Base-by-base conservation (phyloP, 2,113 vertebrate species). In the Mirza zaza region DNA sequence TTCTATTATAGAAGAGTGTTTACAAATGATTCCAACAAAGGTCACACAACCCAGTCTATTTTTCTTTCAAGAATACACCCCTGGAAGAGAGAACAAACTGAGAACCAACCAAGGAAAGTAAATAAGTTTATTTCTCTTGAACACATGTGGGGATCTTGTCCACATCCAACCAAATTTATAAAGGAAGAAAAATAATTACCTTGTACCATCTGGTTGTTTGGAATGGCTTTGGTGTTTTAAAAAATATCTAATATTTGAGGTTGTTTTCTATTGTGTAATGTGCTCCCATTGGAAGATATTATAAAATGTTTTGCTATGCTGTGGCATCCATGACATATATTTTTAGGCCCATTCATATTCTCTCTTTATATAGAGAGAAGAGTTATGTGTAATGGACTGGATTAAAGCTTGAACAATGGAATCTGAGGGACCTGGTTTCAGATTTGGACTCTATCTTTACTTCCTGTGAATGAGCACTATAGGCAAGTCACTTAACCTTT, bases 21-120 rank as follows among this genome's bases (percentile, higher is more conserved):
- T 98, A 87, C 88, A 98, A 90, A 90, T 91, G 48, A 96, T 82
- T 94, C 91, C 91, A 76, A 96, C 91, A 91, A 94, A 95, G 61
- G 25, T 42, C 67, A 83, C 45, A 86, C 15, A 81, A 50, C 45
- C 48, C 93, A 94, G 73, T 93, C 39, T 96, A 68, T 84, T 92
- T 95, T 92, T 77, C 81, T 94, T 95, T 92, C 25, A 92, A 91
- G 67, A 96, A 79, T 92, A 36, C 4, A 87, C n/a, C 34, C 94
- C n/a, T 92, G 6, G 82, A 50, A 79, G 71, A 92, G 81, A 86
- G 65, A 94, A 77, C 84, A 95, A 96, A 97, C 89, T 95, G 45
- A 75, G 50, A 89, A 84, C 32, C 42, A 65, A 25, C 29, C 57
- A 87, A 87, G 12, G 45, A 94, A 93, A 97, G 57, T 61, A 95